These are phyloP conservation scores for Calliscelio sp. DNA, from an alignment of 2,888 invertebrate genomes.

Conservation along the genomic window DNA sequence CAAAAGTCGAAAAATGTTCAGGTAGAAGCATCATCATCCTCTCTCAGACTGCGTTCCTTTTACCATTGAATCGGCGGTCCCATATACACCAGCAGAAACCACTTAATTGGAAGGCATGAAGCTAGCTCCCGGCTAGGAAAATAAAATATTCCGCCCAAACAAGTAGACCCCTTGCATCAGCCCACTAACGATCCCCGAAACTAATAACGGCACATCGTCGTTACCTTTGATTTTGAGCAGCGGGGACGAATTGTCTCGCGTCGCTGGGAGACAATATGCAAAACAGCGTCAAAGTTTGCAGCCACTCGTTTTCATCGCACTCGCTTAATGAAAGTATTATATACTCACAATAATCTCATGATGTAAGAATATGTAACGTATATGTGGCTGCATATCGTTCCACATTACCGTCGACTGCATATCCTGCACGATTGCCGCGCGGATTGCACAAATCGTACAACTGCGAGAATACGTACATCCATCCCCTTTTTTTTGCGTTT, in stretches of 20 bases:
- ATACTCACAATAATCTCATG: slow-evolving; percentile 81
- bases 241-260: slow-evolving; percentile 37
- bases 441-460: slow-evolving; percentile 82
- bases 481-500: slow-evolving; percentile 66
- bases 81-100: not conserved
- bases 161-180: slow-evolving; percentile 35
- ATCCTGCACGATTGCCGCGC: slow-evolving; percentile 81
- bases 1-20: too few relatives aligned
- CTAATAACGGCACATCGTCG: slow-evolving; percentile 45
- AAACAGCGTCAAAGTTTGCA: slow-evolving; percentile 54
- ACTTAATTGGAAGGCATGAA: slow-evolving; percentile 34
- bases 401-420: slow-evolving; percentile 81
- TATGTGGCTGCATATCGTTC: slow-evolving; percentile 81
- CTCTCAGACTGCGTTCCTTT: too few relatives aligned
- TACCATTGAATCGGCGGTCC: slow-evolving; percentile 21
- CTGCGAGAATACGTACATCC: slow-evolving; percentile 73
- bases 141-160: slow-evolving; percentile 48
- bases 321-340: slow-evolving; percentile 78
- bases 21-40: too few relatives aligned
- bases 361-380: slow-evolving; percentile 81
- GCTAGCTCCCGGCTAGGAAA: slow-evolving; percentile 14
- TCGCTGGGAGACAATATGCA: slow-evolving; percentile 51
- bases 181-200: slow-evolving; percentile 41
- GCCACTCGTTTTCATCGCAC: slow-evolving; percentile 56
- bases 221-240: slow-evolving; percentile 36